Percentiles rank a stretch among this genome's conserved stretches.
Conservation (phyloP, 2,888 invertebrate species). For the Mythimna pallens region DNA sequence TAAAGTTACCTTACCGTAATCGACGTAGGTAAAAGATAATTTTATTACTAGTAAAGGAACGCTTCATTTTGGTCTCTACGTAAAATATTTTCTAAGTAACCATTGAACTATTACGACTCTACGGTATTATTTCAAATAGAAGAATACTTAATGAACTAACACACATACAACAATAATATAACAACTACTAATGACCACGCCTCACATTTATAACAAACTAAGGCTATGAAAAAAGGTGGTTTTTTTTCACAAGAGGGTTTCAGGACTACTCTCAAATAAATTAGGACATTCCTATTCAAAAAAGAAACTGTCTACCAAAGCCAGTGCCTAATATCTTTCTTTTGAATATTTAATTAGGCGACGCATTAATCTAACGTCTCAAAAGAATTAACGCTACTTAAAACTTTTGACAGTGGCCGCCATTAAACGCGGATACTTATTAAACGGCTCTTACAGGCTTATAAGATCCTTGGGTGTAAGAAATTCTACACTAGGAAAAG, state of each 20-base stretch:
- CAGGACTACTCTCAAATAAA: conserved; percentile 37
- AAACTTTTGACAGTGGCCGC: conserved; percentile 66
- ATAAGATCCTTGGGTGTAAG: conserved; percentile 40
- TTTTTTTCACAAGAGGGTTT: neutral
- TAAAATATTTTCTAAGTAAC: neutral
- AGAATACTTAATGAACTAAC: neutral
- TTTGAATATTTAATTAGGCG: conserved; percentile 68
- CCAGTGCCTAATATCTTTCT: conserved; percentile 50
- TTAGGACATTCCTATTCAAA: conserved; percentile 47
- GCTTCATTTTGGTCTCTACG: neutral
- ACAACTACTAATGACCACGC: neutral
- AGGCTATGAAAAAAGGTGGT: conserved; percentile 10
- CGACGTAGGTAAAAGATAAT: neutral
- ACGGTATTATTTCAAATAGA: neutral
- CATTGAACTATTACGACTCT: neutral
- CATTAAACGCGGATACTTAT: conserved; percentile 64
- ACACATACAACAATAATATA: neutral
- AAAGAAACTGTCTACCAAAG: conserved; percentile 33
- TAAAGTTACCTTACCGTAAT: neutral
- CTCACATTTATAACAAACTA: conserved; percentile 12
- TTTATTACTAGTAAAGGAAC: neutral
- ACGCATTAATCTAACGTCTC: conserved; percentile 67
- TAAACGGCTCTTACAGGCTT: conserved; percentile 55
- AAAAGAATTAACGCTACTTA: conserved; percentile 67
- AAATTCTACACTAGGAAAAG: conserved; percentile 8